Evolutionary conservation across 2,797 vertebrate species (phyloP).

Genomic region (Ptychadena robeensis): DNA sequence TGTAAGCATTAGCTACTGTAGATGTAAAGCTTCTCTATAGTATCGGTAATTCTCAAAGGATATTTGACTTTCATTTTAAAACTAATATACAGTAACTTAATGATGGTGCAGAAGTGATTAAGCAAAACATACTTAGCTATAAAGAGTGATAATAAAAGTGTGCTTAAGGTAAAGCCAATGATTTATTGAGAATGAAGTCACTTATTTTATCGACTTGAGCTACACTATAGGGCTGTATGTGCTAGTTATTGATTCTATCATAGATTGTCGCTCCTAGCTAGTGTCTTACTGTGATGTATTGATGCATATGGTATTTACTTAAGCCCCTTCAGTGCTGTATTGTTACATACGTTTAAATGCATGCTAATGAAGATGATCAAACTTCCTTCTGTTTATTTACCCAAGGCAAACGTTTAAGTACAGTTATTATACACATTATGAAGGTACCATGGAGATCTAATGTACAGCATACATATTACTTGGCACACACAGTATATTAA

Average conservation of each 20-base stretch:
- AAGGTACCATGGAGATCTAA: neutral
- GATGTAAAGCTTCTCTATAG: neutral
- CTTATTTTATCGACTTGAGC: constrained; percentile 41
- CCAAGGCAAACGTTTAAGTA: constrained; percentile 14
- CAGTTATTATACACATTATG: neutral
- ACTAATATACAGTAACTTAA: constrained; percentile 10
- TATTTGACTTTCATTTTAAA: neutral
- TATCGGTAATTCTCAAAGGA: neutral
- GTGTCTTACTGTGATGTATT: constrained; percentile 37
- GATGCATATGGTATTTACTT: constrained; percentile 36
- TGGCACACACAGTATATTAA: neutral
- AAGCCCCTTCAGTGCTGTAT: constrained; percentile 24
- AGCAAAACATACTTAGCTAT: constrained; percentile 18
- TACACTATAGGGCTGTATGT: constrained; percentile 33
- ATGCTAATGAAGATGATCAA: constrained; percentile 33
- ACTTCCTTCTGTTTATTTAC: constrained; percentile 23
- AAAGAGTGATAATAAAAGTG: constrained; percentile 18
- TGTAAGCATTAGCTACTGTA: neutral
- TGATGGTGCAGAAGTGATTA: constrained; percentile 10
- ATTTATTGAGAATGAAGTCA: constrained; percentile 43
- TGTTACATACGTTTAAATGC: constrained; percentile 38
- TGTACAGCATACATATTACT: neutral
- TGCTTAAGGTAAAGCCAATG: constrained; percentile 30
- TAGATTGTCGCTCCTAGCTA: constrained; percentile 38
- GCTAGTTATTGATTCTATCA: constrained; percentile 34